Percentiles rank a stretch among this genome's conserved stretches.
phyloP scores from a whole-genome alignment of 2,113 vertebrate genomes.

The Alaudala cheleensis region DNA sequence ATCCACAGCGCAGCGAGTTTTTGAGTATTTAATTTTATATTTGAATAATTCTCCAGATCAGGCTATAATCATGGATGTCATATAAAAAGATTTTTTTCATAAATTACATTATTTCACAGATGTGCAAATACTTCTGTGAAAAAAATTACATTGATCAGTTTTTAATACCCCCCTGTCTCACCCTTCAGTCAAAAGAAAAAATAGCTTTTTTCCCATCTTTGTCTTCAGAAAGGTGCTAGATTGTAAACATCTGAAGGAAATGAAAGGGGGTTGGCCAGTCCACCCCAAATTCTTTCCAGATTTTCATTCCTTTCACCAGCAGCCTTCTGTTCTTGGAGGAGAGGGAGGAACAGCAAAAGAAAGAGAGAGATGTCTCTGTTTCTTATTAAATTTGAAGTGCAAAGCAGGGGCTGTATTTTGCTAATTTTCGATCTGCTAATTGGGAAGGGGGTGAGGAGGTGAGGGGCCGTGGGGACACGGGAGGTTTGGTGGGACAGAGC shows the following conservation, averaged over 20 bases:
- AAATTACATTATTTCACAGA: constrained; percentile 82
- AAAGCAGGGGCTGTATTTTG: constrained; percentile 46
- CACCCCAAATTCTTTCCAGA: constrained; percentile 84
- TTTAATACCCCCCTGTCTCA: constrained; percentile 83
- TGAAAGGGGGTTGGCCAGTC: constrained; percentile 80
- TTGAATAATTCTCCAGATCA: constrained; percentile 82
- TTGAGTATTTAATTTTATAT: constrained; percentile 82
- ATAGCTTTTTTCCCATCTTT: constrained; percentile 78
- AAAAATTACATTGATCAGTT: constrained; percentile 84
- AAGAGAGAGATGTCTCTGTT: constrained; percentile 74
- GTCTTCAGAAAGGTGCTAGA: constrained; percentile 85
- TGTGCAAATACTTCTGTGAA: constrained; percentile 82
- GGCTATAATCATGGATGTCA: constrained; percentile 82
- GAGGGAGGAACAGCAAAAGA: constrained; percentile 69
- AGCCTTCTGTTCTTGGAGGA: constrained; percentile 76
- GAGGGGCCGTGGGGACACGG: not conserved
- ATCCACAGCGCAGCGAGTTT: constrained; percentile 72
- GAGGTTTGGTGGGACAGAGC: not conserved
- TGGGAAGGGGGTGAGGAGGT: not conserved
- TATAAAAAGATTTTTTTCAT: constrained; percentile 73
- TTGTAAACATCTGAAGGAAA: constrained; percentile 86
- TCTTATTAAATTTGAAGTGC: constrained; percentile 77
- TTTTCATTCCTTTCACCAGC: constrained; percentile 80
- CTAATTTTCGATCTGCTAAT: constrained; percentile 64
- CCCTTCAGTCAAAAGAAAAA: constrained; percentile 82